Evolutionary conservation across 2,888 invertebrate species (phyloP).

Genomic region (Clanis bilineata): DNA sequence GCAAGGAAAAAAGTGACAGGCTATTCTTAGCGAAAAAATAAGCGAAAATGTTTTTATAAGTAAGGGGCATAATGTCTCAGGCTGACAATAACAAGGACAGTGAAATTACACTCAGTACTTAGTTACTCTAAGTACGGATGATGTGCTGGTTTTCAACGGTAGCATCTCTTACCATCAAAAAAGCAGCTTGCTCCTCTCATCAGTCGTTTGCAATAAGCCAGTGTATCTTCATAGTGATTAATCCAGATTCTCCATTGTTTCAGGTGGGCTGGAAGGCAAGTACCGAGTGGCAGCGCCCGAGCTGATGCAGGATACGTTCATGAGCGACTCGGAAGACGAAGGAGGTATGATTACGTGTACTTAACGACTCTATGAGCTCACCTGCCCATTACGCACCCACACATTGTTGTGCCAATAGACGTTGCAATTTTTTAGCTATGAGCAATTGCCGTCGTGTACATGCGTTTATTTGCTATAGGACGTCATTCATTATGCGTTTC

Average conservation of each 20-base stretch:
- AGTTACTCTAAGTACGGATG: too few relatives aligned
- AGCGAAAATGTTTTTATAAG: too few relatives aligned
- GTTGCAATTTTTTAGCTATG: neutral
- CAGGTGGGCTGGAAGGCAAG: constrained; percentile 91
- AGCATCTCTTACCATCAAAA: too few relatives aligned
- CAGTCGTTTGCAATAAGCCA: too few relatives aligned
- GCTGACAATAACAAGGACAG: too few relatives aligned
- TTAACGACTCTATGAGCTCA: constrained; percentile 12
- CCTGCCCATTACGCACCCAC: constrained; percentile 17
- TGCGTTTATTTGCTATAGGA: neutral
- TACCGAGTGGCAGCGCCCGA: constrained; percentile 99
- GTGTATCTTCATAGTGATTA: constrained; percentile 6
- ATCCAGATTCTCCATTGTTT: constrained; percentile 46
- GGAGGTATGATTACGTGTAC: constrained; percentile 85
- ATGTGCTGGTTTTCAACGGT: too few relatives aligned
- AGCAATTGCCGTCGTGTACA: neutral
- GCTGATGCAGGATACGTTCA: constrained; percentile 98
- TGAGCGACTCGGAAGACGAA: constrained; percentile 99
- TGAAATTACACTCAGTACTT: too few relatives aligned
- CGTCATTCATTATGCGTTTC: neutral
- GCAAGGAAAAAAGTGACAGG: too few relatives aligned
- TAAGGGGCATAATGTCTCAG: too few relatives aligned
- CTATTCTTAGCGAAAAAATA: too few relatives aligned
- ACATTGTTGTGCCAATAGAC: constrained; percentile 6
- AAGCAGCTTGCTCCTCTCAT: too few relatives aligned